A percentile compares a stretch with the other conserved stretches of the same genome.
These are phyloP conservation scores for Zaprionus bogoriensis DNA, from an alignment of 2,888 invertebrate species.

Conservation along the genomic window DNA sequence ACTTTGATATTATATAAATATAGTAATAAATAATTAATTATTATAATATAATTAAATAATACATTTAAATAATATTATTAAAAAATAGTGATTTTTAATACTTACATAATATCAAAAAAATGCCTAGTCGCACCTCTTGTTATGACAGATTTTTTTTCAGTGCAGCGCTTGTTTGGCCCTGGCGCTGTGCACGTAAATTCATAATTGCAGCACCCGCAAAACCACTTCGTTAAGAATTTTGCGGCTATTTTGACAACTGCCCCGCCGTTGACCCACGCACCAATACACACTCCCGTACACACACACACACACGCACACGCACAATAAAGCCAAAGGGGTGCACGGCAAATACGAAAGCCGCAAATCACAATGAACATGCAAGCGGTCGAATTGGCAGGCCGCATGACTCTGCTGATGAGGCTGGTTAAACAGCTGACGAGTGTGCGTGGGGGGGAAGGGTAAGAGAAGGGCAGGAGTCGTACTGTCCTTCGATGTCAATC, in stretches of 20 bases:
- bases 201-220: slow-evolving; percentile 72
- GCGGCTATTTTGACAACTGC: slow-evolving; percentile 56
- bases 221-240: slow-evolving; percentile 76
- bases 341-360: slow-evolving; percentile 54
- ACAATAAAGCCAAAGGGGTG: slow-evolving; percentile 5
- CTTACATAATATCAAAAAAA: neutral
- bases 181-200: slow-evolving; percentile 58
- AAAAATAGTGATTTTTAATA: neutral
- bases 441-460: neutral
- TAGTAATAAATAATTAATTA: too few species aligned
- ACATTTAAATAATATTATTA: neutral
- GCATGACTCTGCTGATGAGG: slow-evolving; percentile 54
- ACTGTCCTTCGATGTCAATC: slow-evolving; percentile 14
- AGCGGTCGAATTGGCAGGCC: slow-evolving; percentile 58
- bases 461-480: neutral
- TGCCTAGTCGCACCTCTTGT: neutral
- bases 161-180: slow-evolving; percentile 5
- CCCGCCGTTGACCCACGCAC: neutral
- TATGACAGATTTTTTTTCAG: too few species aligned
- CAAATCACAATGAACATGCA: slow-evolving; percentile 70
- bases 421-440: slow-evolving; percentile 23
- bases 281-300: neutral
- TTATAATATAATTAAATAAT: too few species aligned
- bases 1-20: neutral
- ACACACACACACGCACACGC: neutral